Evolutionary conservation across 2,797 vertebrate species (phyloP), one percentile per base, ranked within the genome.

Genomic region (Nyctalus aviator): DNA sequence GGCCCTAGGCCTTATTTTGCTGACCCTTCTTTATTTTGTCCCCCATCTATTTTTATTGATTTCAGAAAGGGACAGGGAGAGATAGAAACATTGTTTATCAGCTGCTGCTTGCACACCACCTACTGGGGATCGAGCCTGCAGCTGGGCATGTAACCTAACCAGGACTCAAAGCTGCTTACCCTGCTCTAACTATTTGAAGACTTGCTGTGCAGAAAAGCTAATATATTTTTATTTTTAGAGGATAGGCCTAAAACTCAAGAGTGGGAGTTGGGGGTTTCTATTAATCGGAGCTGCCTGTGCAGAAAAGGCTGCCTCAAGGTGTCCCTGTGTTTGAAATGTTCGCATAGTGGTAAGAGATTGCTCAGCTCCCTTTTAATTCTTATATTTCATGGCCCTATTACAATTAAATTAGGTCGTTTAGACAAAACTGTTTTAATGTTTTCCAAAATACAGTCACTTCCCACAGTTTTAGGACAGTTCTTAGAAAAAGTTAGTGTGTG

Each of bases 401-500:
- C 27, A 68, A 30, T 62, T 79, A 66, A 71, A 55, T 44, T 55
- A 17, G 73, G 37, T 76, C 64, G 23, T 46, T 90, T 53, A 90
- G 44, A 62, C 50, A 82, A 68, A 83, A 7, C 66, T 25, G 8
- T 57, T 94, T 75, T 77, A 57, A 27, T 90, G 68, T 91, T 95
- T 92, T 81, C 75, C 69, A 88, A 86, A 92, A 66, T 94, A 84
- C 1, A 91, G 75, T 20, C 23, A 30, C 46, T 97, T 96, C 90
- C 69, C 50, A 37, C 73, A 76, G 8, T 76, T 41, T 96, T 88
- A 62, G 89, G 62, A 75, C 84, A 89, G 71, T 76, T 62, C 53
- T 84, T 87, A 77, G 69, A 85, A 91, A 94, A 96, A 76, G 50
- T 78, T 93, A 91, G 64, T n/a, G n/a, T n/a, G n/a, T 20, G 93